Conservation (phyloP, 92 coral and sea anemone species). For the Epizoanthus illoricatus region DNA sequence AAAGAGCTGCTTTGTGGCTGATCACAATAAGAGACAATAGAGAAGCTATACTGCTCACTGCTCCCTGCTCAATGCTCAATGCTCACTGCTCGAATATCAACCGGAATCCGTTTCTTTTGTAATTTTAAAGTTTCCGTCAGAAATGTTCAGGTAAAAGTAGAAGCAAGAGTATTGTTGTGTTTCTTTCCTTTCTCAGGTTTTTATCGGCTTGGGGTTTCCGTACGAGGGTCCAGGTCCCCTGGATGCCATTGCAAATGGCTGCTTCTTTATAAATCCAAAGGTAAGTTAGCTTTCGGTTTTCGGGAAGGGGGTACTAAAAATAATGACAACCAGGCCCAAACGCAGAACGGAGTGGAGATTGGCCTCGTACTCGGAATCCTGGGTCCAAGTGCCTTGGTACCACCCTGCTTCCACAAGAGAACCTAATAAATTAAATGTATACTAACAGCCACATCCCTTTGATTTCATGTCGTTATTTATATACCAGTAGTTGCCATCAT, state of each 20-base stretch:
- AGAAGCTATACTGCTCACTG: no score
- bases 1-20: no score
- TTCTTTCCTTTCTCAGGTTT: slow-evolving; percentile 56
- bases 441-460: neutral
- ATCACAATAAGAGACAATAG: no score
- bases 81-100: no score
- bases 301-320: neutral
- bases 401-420: neutral
- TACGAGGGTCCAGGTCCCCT: slow-evolving; percentile 97
- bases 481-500: no score
- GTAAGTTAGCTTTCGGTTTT: slow-evolving; percentile 34
- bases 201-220: slow-evolving; percentile 91
- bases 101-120: no score
- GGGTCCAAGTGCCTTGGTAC: neutral
- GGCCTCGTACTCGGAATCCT: neutral
- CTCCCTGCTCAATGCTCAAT: no score
- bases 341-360: no score
- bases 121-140: no score
- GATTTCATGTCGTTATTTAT: neutral
- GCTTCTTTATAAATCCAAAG: slow-evolving; percentile 92
- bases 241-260: slow-evolving; percentile 95
- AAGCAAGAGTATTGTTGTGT: neutral
- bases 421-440: neutral
- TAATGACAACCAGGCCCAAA: neutral
- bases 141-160: no score